Base-by-base conservation (phyloP, 2,888 invertebrate species). In the Stenolophus ochropezus region DNA sequence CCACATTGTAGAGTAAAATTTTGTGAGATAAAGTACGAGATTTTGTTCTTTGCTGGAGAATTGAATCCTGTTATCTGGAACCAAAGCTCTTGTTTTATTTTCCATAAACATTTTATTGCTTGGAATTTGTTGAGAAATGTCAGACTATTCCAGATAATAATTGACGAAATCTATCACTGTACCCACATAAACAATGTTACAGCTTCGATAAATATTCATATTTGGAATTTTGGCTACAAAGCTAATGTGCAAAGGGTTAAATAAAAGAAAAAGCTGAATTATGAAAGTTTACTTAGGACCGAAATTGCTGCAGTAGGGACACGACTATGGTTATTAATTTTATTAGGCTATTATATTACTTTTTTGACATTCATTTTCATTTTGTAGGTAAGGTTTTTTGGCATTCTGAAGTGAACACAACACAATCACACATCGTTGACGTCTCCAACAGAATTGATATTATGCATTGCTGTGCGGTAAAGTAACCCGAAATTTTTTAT, bases 21-120 rank as follows among this genome's bases (percentile, higher is more conserved):
- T 8, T 11, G 4, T 14, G 8, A 6, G n/a, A 25, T 61, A 23
- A 61, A 61, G 14, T 61, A 61, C 25, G 27, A 3, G 14, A 2
- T 25, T 25, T 23, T n/a, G n/a, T 61, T 58, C 56, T 56, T 18
- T 56, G 1, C 5, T 23, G 11, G 14, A 23, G 25, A 61, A 61
- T 27, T 11, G 25, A 61, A 61, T 25, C 11, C 23, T 14, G 51
- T 51, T 51, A 51, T 61, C 61, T 61, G 25, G 11, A 25, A 61
- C 1, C 8, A 14, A 23, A 11, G 61, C n/a, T 61, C 61, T 21
- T 61, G 61, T 33, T 69, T 69, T 69, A 69, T n/a, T 69, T 69
- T 69, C 65, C 18, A 69, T 69, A 69, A 69, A 69, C 65, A 69
- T 69, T 69, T 69, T 69, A 69, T 16, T 8, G 65, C 61, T 61